Percentiles rank a stretch among this genome's conserved stretches.
phyloP scores from a whole-genome alignment of 2,113 vertebrate species.

The Brienomyrus longianalis region DNA sequence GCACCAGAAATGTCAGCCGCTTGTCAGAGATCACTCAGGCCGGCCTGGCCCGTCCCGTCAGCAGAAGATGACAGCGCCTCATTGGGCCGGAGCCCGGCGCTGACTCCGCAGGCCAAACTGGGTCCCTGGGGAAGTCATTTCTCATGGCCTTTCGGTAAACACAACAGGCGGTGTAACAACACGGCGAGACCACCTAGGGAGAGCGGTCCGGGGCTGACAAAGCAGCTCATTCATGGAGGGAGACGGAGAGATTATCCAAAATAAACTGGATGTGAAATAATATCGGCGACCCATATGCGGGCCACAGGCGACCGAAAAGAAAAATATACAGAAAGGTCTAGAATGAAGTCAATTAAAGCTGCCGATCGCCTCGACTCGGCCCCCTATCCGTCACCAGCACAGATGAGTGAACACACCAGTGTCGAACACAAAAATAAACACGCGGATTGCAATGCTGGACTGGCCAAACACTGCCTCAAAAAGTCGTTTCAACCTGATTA shows the following conservation, averaged over 20 bases:
- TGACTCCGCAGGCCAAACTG: constrained; percentile 12
- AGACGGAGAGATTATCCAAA: constrained; percentile 37
- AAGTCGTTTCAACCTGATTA: neutral
- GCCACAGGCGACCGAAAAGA: constrained; percentile 20
- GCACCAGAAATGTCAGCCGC: neutral
- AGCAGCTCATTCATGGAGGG: constrained; percentile 44
- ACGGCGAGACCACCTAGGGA: constrained; percentile 57
- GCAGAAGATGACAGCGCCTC: constrained; percentile 25
- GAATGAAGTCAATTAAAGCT: neutral
- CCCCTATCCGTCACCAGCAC: neutral
- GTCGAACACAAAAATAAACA: neutral
- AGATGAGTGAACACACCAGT: neutral
- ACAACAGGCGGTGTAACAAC: constrained; percentile 56
- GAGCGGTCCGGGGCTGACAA: constrained; percentile 35
- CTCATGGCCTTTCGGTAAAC: constrained; percentile 62
- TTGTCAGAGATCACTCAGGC: neutral
- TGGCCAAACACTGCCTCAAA: neutral
- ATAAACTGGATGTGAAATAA: constrained; percentile 47
- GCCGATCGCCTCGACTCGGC: neutral
- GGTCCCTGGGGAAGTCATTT: constrained; percentile 50
- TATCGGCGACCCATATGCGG: constrained; percentile 31
- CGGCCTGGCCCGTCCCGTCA: neutral
- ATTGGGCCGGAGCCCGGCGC: constrained; percentile 24
- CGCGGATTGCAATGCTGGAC: neutral
- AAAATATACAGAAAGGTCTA: constrained; percentile 14